phyloP scores from a whole-genome alignment of 2,888 invertebrate genomes.

The Drosophila ustulata region DNA sequence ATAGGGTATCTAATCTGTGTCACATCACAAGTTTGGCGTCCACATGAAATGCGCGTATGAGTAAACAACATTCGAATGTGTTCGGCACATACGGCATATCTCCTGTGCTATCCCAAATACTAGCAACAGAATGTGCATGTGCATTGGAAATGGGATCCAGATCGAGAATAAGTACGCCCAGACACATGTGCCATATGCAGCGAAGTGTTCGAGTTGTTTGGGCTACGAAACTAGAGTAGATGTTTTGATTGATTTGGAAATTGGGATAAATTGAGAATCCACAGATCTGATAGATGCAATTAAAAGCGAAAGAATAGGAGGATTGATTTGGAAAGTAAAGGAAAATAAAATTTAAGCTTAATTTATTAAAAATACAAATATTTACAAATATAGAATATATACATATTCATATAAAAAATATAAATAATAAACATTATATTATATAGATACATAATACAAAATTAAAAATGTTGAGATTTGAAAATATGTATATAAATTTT shows the following conservation, averaged over 20 bases:
- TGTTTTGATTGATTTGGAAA: background rate
- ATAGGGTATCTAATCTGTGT: constrained; percentile 31
- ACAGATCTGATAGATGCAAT: background rate
- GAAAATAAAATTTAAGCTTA: too few relatives aligned
- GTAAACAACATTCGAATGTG: constrained; percentile 59
- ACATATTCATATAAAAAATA: too few relatives aligned
- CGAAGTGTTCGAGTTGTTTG: constrained; percentile 28
- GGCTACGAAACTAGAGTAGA: constrained; percentile 21
- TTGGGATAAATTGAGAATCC: background rate
- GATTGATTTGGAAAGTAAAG: too few relatives aligned
- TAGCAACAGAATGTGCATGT: constrained; percentile 2
- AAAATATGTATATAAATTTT: too few relatives aligned
- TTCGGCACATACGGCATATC: constrained; percentile 13
- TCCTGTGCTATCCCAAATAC: constrained; percentile 30
- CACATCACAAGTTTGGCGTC: constrained; percentile 20
- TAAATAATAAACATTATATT: too few relatives aligned
- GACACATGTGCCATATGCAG: constrained; percentile 24
- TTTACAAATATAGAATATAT: too few relatives aligned
- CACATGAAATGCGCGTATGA: constrained; percentile 43
- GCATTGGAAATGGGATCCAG: constrained; percentile 19
- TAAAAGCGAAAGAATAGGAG: background rate
- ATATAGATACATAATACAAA: too few relatives aligned
- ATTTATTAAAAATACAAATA: too few relatives aligned
- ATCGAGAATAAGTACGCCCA: constrained; percentile 4
- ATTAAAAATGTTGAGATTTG: background rate